phyloP scores from a whole-genome alignment of 2,888 invertebrate genomes.

The Kuschelorhynchus macadamiae region DNA sequence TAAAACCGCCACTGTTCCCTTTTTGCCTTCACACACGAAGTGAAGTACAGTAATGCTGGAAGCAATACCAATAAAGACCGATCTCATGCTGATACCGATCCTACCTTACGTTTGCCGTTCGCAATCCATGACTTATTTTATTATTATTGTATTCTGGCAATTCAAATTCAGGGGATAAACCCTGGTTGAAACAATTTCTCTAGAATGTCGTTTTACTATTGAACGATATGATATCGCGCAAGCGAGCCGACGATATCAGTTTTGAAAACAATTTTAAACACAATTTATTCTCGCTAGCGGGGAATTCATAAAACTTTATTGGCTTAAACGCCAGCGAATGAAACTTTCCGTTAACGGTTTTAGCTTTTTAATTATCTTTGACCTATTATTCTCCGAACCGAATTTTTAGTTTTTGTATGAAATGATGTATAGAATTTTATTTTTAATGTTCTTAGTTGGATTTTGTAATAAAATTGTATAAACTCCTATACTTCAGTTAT shows the following conservation, averaged over 20 bases:
- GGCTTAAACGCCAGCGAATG: slow-evolving; percentile 38
- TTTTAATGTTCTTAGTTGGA: too few species aligned
- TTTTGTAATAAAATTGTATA: too few species aligned
- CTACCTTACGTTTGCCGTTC: slow-evolving; percentile 49
- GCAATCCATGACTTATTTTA: slow-evolving; percentile 58
- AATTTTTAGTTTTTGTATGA: too few species aligned
- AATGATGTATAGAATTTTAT: too few species aligned
- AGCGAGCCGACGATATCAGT: slow-evolving; percentile 44
- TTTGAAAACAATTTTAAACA: slow-evolving; percentile 48
- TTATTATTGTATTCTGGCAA: slow-evolving; percentile 57
- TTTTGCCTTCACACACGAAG: slow-evolving; percentile 49
- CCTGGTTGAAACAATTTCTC: slow-evolving; percentile 49
- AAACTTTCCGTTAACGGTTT: slow-evolving; percentile 35
- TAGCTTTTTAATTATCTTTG: slow-evolving; percentile 29
- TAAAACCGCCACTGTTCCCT: slow-evolving; percentile 31
- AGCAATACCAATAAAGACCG: slow-evolving; percentile 50
- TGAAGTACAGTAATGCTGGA: slow-evolving; percentile 53
- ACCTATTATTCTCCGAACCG: too few species aligned
- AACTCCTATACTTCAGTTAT: too few species aligned
- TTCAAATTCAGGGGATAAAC: slow-evolving; percentile 48
- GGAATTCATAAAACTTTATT: slow-evolving; percentile 48
- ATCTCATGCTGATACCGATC: slow-evolving; percentile 53
- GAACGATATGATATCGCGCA: slow-evolving; percentile 43
- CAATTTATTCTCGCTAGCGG: slow-evolving; percentile 45
- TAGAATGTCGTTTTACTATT: slow-evolving; percentile 49